These are phyloP conservation scores for Triplophysa yarkandensis DNA, from an alignment of 2,797 vertebrate species.

Conservation along the genomic window DNA sequence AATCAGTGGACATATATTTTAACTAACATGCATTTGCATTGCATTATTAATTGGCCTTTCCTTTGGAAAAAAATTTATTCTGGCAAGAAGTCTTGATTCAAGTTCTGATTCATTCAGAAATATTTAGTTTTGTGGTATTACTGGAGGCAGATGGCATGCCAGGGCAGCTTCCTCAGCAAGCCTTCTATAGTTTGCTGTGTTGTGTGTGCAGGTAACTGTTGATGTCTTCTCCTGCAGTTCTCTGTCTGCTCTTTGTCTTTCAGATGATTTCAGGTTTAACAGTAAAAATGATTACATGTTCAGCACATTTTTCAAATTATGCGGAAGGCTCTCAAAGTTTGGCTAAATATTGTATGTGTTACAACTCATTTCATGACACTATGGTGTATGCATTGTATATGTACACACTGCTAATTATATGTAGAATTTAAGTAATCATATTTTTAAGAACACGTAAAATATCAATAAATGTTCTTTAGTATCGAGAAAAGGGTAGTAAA, in stretches of 20 bases:
- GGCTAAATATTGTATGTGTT: too few relatives aligned
- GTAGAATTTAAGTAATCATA: too few relatives aligned
- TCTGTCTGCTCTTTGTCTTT: background rate
- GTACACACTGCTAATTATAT: too few relatives aligned
- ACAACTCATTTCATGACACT: too few relatives aligned
- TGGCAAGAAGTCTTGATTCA: background rate
- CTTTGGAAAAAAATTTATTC: too few relatives aligned
- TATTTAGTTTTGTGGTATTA: background rate
- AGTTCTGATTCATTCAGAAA: too few relatives aligned
- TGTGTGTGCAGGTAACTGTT: slow-evolving; percentile 26
- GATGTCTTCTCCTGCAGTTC: background rate
- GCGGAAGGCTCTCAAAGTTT: background rate
- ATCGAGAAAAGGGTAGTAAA: too few relatives aligned
- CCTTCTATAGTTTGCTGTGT: slow-evolving; percentile 10
- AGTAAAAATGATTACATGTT: background rate
- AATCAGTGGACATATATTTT: background rate
- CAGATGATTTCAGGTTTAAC: background rate
- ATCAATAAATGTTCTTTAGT: too few relatives aligned
- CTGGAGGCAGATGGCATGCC: slow-evolving; percentile 32
- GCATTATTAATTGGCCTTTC: background rate
- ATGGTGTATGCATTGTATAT: background rate
- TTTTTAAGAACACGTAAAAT: too few relatives aligned
- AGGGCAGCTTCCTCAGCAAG: slow-evolving; percentile 26
- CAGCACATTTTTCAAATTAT: background rate
- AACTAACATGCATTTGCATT: background rate